Percentiles rank a stretch among this genome's conserved stretches.
Evolutionary conservation across 2,797 vertebrate genomes (phyloP).

Genomic region (Galaxias olidus): DNA sequence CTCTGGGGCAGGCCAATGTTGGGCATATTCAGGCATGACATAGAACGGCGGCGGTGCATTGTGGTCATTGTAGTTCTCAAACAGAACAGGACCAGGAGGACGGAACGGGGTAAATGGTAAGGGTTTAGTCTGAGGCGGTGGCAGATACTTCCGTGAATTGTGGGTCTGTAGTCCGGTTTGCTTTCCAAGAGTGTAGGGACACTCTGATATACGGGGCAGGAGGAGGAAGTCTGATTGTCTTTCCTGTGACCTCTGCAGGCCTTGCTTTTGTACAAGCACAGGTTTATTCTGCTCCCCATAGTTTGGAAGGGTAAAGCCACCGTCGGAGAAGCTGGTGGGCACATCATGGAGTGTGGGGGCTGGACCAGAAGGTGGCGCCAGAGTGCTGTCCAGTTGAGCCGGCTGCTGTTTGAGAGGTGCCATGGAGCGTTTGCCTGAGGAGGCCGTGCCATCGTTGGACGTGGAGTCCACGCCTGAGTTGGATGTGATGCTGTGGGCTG

Average conservation of each 20-base stretch:
- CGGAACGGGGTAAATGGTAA: no score
- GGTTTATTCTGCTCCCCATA: not conserved
- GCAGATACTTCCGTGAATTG: no score
- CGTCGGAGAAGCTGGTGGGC: not conserved
- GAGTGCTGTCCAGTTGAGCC: not conserved
- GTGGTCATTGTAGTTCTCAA: not conserved
- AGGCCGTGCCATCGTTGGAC: not conserved
- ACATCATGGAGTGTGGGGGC: not conserved
- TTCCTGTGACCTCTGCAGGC: not conserved
- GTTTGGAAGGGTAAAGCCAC: not conserved
- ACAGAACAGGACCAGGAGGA: not conserved
- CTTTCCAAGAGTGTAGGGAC: no score
- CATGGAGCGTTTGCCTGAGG: no score
- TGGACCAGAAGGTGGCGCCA: not conserved
- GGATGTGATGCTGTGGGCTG: not conserved
- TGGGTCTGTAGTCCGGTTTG: no score
- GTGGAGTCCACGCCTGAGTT: no score
- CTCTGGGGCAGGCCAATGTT: not conserved
- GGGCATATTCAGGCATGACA: not conserved
- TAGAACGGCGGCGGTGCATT: not conserved
- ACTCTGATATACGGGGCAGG: not conserved
- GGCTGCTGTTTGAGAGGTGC: no score
- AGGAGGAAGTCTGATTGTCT: not conserved
- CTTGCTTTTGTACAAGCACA: not conserved
- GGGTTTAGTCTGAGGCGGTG: no score